Evolutionary conservation across 1,140 invertebrate species (phyloP), one percentile per base, ranked within the genome.

Genomic region (Tribolium madens): DNA sequence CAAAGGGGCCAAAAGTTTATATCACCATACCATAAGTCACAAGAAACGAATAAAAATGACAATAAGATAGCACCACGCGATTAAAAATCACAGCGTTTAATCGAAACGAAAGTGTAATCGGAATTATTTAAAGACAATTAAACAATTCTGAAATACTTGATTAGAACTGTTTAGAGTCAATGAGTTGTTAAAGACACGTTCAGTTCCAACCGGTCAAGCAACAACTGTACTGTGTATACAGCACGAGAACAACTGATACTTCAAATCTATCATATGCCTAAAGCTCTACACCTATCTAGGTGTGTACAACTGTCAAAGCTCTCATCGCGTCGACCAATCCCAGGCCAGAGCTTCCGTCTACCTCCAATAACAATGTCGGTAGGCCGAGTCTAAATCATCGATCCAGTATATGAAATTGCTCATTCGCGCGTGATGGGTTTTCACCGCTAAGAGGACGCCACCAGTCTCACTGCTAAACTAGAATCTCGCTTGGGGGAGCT

Each of bases 361-460:
- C 9, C 57, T n/a, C 78, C 82, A 80, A 84, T 81, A 78, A 52
- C 52, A 21, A 17, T 14, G 17, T n/a, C 14, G 12, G 18, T 76
- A 47, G 76, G 82, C 81, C 68, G 79, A 79, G 53, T 76, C 71
- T 75, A 78, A 15, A 31, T 53, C 76, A 84, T 85, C 81, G 83
- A 83, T 85, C 79, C 53, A 52, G 52, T 47, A 26, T 42, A 60
- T 64, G 81, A 76, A 82, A 80, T 81, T 82, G 83, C 73, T 80
- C 80, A 84, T 83, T 84, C 81, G 84, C 74, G 83, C 83, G 84
- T 78, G 81, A 85, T 80, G 79, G 71, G 78, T 77, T 82, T 79
- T 78, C 64, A 68, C 82, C 84, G 84, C 72, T 79, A 77, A 83
- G 84, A 85, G 84, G 83, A 81, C 80, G 83, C 83, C 83, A 84